Base-by-base conservation (phyloP, 2,797 vertebrate genomes). In the Champsocephalus esox region DNA sequence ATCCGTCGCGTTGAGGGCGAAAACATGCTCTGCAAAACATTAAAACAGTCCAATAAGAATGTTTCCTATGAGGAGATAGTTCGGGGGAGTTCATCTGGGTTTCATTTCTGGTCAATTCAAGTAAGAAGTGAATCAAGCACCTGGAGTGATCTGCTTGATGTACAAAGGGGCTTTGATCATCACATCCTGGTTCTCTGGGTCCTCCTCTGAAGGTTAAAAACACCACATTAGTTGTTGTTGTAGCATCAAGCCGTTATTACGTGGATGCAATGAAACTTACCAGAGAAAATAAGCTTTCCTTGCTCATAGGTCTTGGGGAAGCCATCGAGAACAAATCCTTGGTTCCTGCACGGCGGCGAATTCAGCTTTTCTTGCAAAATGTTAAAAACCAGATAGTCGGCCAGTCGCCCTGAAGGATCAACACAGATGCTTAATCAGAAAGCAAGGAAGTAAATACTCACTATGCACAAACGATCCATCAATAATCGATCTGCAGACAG, bases 311-410 rank as follows among this genome's bases (percentile, higher is more conserved):
- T 96, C 80, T 96, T 91, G 1, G 96, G 97, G 80, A 94, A 98
- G 4, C 96, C 97, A 80, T 99, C 97, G 32, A 99, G 92, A 86
- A 99, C 86, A 83, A 96, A 99, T 9, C 98, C 98, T 58, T 98
- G 98, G 83, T 99, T 99, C 72, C 79, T 95, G 78, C 97, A 99
- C 14, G 95, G 95, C 84, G 95, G 95, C 12, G 97, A 97, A 73
- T 88, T 94, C 45, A 99, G 93, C 73, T 96, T 98, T 57, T 97
- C 96, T 84, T 85, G 95, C 62, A 99, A 50, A 77, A 98, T 89
- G 44, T 83, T 80, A 83, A 93, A 83, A 55, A 96, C 3, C n/a
- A 93, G 92, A n/a, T 88, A 77, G 65, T 98, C 94, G 54, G 90
- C 90, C 69, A 96, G 88, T 19, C 2, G 93, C 66, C 95, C 98